These are phyloP conservation scores for Xiphorhynchus elegans DNA, from an alignment of 2,113 vertebrate genomes.

Conservation along the genomic window DNA sequence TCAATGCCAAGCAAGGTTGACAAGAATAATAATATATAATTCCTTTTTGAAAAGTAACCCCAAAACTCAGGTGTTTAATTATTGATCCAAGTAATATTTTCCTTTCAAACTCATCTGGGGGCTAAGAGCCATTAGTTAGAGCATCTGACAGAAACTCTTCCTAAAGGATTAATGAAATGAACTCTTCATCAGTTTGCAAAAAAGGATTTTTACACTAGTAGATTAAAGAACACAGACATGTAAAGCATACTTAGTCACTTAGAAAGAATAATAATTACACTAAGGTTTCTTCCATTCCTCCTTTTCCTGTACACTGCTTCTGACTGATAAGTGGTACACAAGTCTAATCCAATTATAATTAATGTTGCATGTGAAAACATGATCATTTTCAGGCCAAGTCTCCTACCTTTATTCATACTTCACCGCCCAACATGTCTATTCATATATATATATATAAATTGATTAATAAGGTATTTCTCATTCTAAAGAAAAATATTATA, in stretches of 20 bases:
- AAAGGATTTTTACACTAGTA: conserved; percentile 47
- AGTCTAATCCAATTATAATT: conserved; percentile 24
- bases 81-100: conserved; percentile 68
- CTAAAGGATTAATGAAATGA: conserved; percentile 67
- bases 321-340: background rate
- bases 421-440: background rate
- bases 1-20: conserved; percentile 34
- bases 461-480: background rate
- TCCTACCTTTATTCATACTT: background rate
- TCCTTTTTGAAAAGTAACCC: conserved; percentile 21
- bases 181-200: conserved; percentile 47
- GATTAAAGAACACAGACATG: conserved; percentile 49
- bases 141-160: conserved; percentile 49
- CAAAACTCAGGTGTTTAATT: conserved; percentile 63
- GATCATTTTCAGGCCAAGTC: background rate
- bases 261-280: conserved; percentile 43
- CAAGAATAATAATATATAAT: conserved; percentile 30
- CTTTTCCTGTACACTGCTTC: background rate
- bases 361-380: conserved; percentile 6
- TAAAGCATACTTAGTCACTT: conserved; percentile 17
- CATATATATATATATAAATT: background rate
- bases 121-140: conserved; percentile 52
- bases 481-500: background rate
- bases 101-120: conserved; percentile 30
- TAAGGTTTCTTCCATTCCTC: background rate